Evolutionary conservation across 37 sponge, comb jelly and placozoan genomes (phyloP), one percentile per base, ranked within the genome.

Genomic region (Eunapius fragilis): DNA sequence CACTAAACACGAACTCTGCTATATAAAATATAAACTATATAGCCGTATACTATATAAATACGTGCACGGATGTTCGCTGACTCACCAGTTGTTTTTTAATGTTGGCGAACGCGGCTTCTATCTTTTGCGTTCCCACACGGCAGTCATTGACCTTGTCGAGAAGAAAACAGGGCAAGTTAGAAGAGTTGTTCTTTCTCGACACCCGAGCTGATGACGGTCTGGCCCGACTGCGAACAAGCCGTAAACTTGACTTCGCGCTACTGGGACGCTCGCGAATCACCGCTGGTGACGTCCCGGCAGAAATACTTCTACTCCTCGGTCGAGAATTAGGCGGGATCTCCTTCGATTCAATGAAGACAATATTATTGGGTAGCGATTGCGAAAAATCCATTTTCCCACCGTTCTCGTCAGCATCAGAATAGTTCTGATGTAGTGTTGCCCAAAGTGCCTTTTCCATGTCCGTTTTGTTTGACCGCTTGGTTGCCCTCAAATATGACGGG

Each of bases 11-110:
- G 47, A 4, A 45, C 47, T 45, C 47, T n/a, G n/a, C n/a, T n/a
- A n/a, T n/a, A n/a, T n/a, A n/a, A 45, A 4, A 45, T 9, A 45
- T 9, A 45, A 4, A 45, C 47, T 9, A 58, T 17, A 58, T 17
- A 58, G 1, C 14, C 58, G 14, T 19, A 58, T 17, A 45, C 58
- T 19, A 58, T 19, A 58, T 17, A 11, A 10, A 58, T 19, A 58
- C 58, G 14, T 19, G 58, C 58, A 58, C 58, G 14, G 19, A 58
- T 17, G 22, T 19, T 77, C 37, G 9, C 1, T 3, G 1, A 14
- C 85, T 79, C 50, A 89, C 89, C 80, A 89, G 34, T 70, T 89
- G 80, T 34, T 49, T 22, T 68, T 49, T 89, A 69, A 89, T 89
- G 37, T 36, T 73, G 28, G 89, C 79, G 41, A 89, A 84, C 11